A percentile compares a stretch with the other conserved stretches of the same genome.
These are phyloP conservation scores for Saccostrea glomerata DNA, from an alignment of 1,140 invertebrate species.

Conservation along the genomic window DNA sequence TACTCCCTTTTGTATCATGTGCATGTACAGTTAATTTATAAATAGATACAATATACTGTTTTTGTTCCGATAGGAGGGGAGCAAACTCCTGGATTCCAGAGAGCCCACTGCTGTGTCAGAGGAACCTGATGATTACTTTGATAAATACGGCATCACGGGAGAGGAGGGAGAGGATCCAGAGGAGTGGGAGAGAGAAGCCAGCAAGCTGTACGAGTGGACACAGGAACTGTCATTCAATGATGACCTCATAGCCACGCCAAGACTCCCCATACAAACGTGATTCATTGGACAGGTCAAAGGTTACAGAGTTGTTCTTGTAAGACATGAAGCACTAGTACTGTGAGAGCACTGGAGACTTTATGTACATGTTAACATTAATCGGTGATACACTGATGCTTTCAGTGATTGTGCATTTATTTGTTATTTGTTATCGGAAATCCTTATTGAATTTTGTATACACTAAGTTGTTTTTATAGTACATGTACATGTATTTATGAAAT, in stretches of 20 bases:
- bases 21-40: too few species aligned
- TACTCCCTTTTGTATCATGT: too few species aligned
- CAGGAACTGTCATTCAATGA: conserved; percentile 75
- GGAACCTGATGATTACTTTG: conserved; percentile 58
- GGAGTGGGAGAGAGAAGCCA: conserved; percentile 74
- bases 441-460: background rate
- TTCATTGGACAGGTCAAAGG: background rate
- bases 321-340: background rate
- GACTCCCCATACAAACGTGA: conserved; percentile 44
- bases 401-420: conserved; percentile 6
- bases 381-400: background rate
- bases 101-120: conserved; percentile 58
- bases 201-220: conserved; percentile 77
- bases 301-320: background rate
- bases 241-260: conserved; percentile 70
- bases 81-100: conserved; percentile 52
- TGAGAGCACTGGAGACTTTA: background rate
- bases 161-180: conserved; percentile 63
- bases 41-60: too few species aligned
- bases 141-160: conserved; percentile 51
- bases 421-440: background rate
- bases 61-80: conserved; percentile 37
- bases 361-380: background rate
- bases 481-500: background rate
- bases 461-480: background rate